A percentile compares a stretch with the other conserved stretches of the same genome.
These are phyloP conservation scores for Drosophila cracens DNA, from an alignment of 2,888 invertebrate genomes.

Conservation along the genomic window DNA sequence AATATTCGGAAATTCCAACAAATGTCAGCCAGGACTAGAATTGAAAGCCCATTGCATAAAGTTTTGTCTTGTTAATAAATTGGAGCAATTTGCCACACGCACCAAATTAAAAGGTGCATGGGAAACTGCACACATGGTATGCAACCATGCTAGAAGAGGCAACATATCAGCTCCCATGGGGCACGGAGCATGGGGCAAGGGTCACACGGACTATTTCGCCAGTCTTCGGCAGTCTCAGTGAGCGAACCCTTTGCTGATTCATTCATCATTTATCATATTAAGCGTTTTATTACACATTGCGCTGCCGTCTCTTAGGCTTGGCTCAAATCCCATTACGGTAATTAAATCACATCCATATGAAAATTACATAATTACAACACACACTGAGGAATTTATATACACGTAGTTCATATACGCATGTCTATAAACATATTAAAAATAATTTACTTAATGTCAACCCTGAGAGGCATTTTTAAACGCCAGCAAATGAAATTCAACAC, in stretches of 20 bases:
- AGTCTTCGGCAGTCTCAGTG: slow-evolving; percentile 6
- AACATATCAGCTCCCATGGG: neutral
- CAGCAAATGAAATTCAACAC: slow-evolving; percentile 77
- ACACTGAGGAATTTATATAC: slow-evolving; percentile 39
- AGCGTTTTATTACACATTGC: slow-evolving; percentile 83
- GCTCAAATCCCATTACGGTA: slow-evolving; percentile 84
- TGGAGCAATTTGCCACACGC: slow-evolving; percentile 76
- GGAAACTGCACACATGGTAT: slow-evolving; percentile 63
- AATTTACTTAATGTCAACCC: slow-evolving; percentile 83
- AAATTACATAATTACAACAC: slow-evolving; percentile 83
- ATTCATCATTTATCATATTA: slow-evolving; percentile 83
- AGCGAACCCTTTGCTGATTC: slow-evolving; percentile 73
- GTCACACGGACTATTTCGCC: neutral
- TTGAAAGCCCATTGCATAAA: slow-evolving; percentile 40
- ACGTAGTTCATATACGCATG: slow-evolving; percentile 66
- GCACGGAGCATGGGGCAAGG: neutral
- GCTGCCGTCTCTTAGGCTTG: slow-evolving; percentile 50
- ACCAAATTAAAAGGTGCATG: slow-evolving; percentile 66
- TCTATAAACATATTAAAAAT: slow-evolving; percentile 84
- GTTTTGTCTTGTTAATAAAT: slow-evolving; percentile 68
- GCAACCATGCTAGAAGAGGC: slow-evolving; percentile 10
- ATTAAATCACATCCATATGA: slow-evolving; percentile 84
- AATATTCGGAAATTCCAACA: slow-evolving; percentile 46
- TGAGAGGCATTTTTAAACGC: slow-evolving; percentile 57
- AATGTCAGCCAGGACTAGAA: slow-evolving; percentile 30